Percentiles rank a stretch among this genome's conserved stretches.
Conservation (phyloP, 2,113 vertebrate genomes). For the Tychaedon coryphoeus region DNA sequence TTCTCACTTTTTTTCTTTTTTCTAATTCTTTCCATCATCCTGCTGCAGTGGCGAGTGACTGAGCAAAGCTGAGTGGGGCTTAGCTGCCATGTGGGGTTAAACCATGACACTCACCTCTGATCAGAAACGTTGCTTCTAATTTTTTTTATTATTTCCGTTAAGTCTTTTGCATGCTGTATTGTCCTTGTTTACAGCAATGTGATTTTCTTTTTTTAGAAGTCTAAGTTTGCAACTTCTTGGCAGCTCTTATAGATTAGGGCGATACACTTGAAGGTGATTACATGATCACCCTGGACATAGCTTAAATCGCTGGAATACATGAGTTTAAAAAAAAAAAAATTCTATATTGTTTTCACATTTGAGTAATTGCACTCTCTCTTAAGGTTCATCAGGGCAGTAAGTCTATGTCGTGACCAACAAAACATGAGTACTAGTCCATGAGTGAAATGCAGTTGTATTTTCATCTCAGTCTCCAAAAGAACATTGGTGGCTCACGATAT, state of each 20-base stretch:
- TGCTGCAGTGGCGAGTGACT: background rate
- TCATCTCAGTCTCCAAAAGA: background rate
- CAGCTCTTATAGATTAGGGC: background rate
- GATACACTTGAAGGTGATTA: background rate
- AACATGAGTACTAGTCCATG: background rate
- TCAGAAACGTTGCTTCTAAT: background rate
- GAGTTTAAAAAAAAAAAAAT: background rate
- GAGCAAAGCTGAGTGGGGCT: background rate
- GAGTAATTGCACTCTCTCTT: background rate
- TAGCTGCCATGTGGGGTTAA: background rate
- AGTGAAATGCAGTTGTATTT: background rate
- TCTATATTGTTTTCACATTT: background rate
- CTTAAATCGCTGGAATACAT: background rate
- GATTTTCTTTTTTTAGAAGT: background rate
- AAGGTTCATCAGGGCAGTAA: background rate
- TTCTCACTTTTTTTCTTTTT: background rate
- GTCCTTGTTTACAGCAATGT: background rate
- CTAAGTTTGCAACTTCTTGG: background rate
- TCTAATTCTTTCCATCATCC: background rate
- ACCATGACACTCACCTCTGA: background rate
- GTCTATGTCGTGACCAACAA: background rate
- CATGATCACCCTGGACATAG: background rate
- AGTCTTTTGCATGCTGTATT: background rate
- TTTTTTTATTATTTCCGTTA: background rate
- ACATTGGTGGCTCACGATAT: background rate